These are phyloP conservation scores for Zaprionus vittiger DNA, from an alignment of 1,140 invertebrate genomes.

Conservation along the genomic window DNA sequence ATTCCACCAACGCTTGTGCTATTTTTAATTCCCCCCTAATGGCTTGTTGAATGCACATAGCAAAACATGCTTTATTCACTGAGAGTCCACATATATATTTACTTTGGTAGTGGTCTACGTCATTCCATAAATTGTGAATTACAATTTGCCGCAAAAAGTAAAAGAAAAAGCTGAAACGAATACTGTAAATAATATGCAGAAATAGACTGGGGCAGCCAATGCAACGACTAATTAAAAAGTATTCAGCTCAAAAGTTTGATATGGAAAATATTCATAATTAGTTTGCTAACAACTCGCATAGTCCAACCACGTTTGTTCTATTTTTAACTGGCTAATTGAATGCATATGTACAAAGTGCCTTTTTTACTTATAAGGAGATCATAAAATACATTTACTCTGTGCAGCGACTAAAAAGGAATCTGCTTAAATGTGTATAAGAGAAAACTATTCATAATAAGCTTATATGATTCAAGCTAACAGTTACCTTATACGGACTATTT, in stretches of 20 bases:
- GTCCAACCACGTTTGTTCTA: neutral
- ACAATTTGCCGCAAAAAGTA: neutral
- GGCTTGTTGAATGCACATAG: too few species aligned
- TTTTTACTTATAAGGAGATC: neutral
- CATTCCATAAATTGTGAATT: too few species aligned
- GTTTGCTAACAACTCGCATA: too few species aligned
- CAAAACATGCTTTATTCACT: neutral
- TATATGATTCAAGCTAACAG: too few species aligned
- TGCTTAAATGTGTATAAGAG: too few species aligned
- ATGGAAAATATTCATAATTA: too few species aligned
- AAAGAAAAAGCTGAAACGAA: neutral
- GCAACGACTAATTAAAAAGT: neutral
- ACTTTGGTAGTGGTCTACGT: neutral
- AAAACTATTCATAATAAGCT: too few species aligned
- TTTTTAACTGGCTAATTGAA: neutral
- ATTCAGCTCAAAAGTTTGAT: neutral
- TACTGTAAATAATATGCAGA: neutral
- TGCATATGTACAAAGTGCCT: neutral
- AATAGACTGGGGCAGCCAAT: neutral
- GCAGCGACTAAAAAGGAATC: neutral
- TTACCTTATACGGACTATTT: too few species aligned
- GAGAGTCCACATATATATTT: neutral
- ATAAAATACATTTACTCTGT: neutral
- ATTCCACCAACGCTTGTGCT: neutral
- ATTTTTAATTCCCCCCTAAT: too few species aligned